Evolutionary conservation across 1,140 invertebrate genomes (phyloP), one percentile per base, ranked within the genome.

Genomic region (Drosophila prosaltans): DNA sequence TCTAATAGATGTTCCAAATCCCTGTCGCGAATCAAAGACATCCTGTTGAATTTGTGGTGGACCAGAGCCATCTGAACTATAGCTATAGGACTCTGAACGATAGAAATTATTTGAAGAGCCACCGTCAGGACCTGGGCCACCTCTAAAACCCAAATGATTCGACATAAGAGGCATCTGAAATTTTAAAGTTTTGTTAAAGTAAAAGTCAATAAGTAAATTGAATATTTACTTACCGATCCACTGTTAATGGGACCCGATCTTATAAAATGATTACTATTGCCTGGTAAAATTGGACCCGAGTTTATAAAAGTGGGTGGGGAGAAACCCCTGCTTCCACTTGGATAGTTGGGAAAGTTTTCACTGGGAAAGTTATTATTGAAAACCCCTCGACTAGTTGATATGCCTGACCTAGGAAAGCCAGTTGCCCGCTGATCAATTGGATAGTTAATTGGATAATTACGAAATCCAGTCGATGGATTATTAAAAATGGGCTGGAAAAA

Each of bases 31-130:
- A 28, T 86, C 83, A 51, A 26, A 86, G 0, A 88, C 72, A 65
- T 58, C 69, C 0, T 36, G 69, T 16, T 77, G 40, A 7, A 88
- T 30, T 41, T 69, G 70, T 1, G 83, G 83, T 0, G 83, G 64
- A 6, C 83, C 83, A 11, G 41, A 65, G 8, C 83, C 80, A 60
- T 86, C 72, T 0, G 83, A 88, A 9, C 1, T 43, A 40, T 32
- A 80, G 36, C 83, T 88, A 26, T 74, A 86, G 0, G 84, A 83
- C 21, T 88, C 80, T 1, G 76, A 68, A 6, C 83, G 83, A 26
- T 59, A 57, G 16, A 74, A 86, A 39, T 80, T 82, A 26, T 57
- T 74, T 4, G 67, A 69, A 2, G 72, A 64, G 9, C 60, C 57
- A 9, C 11, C 55, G 8, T 10, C 45, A 3, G 69, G 68, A 11